Evolutionary conservation across 2,113 vertebrate genomes (phyloP).

Genomic region (Chunga burmeisteri): DNA sequence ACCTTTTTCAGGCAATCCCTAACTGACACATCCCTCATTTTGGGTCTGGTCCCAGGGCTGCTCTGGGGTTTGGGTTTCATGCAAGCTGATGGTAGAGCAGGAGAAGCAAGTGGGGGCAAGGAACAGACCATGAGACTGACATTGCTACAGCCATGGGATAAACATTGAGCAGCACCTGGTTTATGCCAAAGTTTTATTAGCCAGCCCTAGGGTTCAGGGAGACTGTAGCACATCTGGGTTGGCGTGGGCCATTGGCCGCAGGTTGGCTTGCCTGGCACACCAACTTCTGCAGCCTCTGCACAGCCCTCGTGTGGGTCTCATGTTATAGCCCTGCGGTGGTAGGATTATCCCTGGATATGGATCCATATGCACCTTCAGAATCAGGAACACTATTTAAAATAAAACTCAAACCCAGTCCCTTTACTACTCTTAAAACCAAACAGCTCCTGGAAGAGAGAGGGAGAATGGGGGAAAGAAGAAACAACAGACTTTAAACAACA

Average conservation of each 20-base stretch:
- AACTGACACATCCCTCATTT: accelerated
- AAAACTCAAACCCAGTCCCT: neutral
- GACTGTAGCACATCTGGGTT: neutral
- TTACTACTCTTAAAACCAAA: neutral
- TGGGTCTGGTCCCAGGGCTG: neutral
- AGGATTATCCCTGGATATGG: neutral
- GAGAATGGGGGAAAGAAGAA: neutral
- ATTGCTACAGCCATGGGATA: neutral
- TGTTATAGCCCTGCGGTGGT: neutral
- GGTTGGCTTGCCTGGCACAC: neutral
- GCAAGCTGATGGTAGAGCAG: neutral
- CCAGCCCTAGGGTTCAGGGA: neutral
- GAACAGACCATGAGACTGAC: neutral
- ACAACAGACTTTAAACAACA: neutral
- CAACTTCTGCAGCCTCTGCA: neutral
- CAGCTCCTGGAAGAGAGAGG: neutral
- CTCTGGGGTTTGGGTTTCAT: neutral
- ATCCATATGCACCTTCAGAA: neutral
- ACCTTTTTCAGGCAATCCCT: neutral
- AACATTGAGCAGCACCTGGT: neutral
- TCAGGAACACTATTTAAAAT: neutral
- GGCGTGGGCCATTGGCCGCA: neutral
- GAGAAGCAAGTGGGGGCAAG: neutral
- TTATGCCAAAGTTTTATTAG: neutral
- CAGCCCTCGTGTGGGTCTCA: accelerated